Percentiles rank a stretch among this genome's conserved stretches.
Evolutionary conservation across 2,113 vertebrate genomes (phyloP).

Genomic region (Pseudopipra pipra): DNA sequence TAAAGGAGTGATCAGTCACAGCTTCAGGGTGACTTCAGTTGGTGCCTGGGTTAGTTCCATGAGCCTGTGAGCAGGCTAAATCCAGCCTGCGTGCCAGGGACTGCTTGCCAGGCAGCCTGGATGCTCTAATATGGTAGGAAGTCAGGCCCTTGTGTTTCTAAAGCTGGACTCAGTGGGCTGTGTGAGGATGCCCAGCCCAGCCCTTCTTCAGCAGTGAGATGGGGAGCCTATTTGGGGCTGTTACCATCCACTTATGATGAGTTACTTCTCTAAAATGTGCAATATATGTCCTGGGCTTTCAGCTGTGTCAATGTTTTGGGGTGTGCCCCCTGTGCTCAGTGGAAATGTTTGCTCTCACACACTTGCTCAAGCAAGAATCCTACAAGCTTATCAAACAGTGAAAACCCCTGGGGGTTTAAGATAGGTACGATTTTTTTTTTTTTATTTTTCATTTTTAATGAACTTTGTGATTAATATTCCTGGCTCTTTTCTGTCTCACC

Average conservation of each 20-base stretch:
- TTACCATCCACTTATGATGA: background rate
- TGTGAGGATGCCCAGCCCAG: background rate
- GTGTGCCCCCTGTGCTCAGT: background rate
- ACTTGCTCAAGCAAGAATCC: background rate
- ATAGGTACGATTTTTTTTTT: background rate
- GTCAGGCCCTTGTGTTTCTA: background rate
- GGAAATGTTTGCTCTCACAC: background rate
- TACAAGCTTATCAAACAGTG: background rate
- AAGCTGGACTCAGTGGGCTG: background rate
- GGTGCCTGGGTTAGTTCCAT: background rate
- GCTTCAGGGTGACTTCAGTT: background rate
- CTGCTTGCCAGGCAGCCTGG: background rate
- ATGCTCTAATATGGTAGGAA: background rate
- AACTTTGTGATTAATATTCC: conserved; percentile 58
- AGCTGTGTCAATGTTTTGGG: background rate
- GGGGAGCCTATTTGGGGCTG: background rate
- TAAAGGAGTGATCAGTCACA: background rate
- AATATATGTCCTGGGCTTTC: background rate
- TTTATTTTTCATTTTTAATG: conserved; percentile 45
- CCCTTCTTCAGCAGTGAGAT: background rate
- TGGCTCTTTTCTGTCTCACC: conserved; percentile 46
- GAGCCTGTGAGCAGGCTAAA: background rate
- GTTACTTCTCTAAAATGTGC: background rate
- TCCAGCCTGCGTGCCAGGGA: background rate
- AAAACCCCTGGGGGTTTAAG: background rate